Conservation (phyloP, 2,888 invertebrate species). For the Philopedon plagiatum region DNA sequence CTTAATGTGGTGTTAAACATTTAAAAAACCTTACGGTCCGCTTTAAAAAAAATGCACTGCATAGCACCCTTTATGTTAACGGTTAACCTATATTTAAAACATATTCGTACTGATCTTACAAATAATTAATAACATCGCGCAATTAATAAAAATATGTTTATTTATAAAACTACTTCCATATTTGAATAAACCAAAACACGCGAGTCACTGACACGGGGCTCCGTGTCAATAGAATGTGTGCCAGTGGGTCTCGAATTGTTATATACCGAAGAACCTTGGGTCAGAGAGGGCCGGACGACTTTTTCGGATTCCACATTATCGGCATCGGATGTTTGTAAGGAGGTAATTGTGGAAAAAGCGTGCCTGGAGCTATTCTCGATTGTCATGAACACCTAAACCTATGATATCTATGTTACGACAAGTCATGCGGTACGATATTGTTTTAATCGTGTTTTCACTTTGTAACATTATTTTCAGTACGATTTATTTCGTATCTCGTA, state of each 20-base stretch:
- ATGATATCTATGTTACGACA: slow-evolving; percentile 4
- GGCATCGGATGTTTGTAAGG: not conserved
- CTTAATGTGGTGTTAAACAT: too few relatives aligned
- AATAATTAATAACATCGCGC: too few relatives aligned
- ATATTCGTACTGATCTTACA: too few relatives aligned
- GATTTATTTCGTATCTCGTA: too few relatives aligned
- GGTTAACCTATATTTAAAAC: too few relatives aligned
- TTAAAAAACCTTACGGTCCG: too few relatives aligned
- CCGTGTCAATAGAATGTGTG: slow-evolving; percentile 29
- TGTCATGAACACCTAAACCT: not conserved
- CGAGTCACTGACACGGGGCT: slow-evolving; percentile 17
- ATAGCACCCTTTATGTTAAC: too few relatives aligned
- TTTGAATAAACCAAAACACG: not conserved
- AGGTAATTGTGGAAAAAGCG: not conserved
- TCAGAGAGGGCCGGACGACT: slow-evolving; percentile 15
- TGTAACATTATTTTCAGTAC: too few relatives aligned
- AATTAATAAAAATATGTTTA: not conserved
- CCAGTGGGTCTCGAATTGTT: slow-evolving; percentile 38
- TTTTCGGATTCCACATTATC: slow-evolving; percentile 5
- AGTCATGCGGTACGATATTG: slow-evolving; percentile 1
- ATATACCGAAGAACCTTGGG: slow-evolving; percentile 19
- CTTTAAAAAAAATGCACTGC: too few relatives aligned
- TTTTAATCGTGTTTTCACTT: not conserved
- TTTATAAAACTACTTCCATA: not conserved
- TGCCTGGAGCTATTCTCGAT: not conserved